phyloP scores from a whole-genome alignment of 1,140 invertebrate species.

The Octopus bimaculoides region DNA sequence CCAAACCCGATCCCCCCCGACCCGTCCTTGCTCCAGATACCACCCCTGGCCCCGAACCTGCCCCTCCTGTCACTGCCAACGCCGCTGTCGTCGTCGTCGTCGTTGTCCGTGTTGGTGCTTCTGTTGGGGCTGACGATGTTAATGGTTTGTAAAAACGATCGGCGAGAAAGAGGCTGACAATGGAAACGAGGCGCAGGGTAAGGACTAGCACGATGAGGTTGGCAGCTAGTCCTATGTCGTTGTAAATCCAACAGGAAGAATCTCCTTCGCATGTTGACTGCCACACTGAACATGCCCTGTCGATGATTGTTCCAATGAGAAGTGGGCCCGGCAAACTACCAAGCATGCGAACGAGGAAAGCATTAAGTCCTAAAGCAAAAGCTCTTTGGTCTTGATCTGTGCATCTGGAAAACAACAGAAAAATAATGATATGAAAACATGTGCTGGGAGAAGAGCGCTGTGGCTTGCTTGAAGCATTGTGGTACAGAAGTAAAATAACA shows the following conservation, averaged over 20 bases:
- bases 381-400: neutral
- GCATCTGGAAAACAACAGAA: neutral
- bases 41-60: too few species aligned
- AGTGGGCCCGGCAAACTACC: neutral
- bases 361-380: neutral
- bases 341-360: neutral
- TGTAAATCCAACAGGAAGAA: constrained; percentile 53
- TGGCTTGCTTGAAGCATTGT: too few species aligned
- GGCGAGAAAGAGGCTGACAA: constrained; percentile 23
- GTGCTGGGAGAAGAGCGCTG: too few species aligned
- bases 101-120: neutral
- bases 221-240: constrained; percentile 24
- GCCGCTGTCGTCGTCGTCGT: too few species aligned
- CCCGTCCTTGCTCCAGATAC: too few species aligned
- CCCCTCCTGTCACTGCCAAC: too few species aligned
- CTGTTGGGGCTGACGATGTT: neutral
- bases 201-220: constrained; percentile 23
- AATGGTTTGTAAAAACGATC: constrained; percentile 23
- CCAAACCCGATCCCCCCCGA: too few species aligned
- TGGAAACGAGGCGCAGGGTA: constrained; percentile 23
- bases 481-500: too few species aligned
- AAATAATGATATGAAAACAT: too few species aligned
- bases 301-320: constrained; percentile 44
- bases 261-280: constrained; percentile 41
- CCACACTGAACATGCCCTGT: constrained; percentile 50